These are phyloP conservation scores for Amphiprion ocellaris DNA, from an alignment of 2,113 vertebrate genomes.

Conservation along the genomic window DNA sequence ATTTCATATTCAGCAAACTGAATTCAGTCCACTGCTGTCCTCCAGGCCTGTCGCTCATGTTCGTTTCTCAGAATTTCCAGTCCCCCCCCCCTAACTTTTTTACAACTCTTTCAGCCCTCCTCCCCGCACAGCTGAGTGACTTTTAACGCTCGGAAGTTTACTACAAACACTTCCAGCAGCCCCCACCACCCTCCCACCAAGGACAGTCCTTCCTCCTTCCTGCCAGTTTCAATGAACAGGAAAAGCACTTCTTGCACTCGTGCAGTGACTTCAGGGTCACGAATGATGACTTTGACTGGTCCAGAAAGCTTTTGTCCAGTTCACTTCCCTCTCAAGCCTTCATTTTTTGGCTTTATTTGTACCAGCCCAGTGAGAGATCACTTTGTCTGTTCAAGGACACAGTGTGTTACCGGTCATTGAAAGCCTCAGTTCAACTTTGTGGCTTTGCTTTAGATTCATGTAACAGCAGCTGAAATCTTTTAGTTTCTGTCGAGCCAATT, in stretches of 20 bases:
- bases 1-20: slow-evolving; percentile 6
- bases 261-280: slow-evolving; percentile 45
- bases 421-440: slow-evolving; percentile 43
- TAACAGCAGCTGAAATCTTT: not conserved
- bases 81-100: not conserved
- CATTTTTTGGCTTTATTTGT: not conserved
- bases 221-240: slow-evolving; percentile 30
- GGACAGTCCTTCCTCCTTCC: slow-evolving; percentile 46
- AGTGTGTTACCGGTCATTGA: slow-evolving; percentile 35
- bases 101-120: not conserved
- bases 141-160: slow-evolving; percentile 78
- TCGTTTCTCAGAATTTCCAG: not conserved
- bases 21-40: not conserved
- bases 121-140: slow-evolving; percentile 54
- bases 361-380: not conserved
- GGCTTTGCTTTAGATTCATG: slow-evolving; percentile 17
- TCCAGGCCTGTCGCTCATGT: not conserved
- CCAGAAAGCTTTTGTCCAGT: not conserved
- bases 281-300: slow-evolving; percentile 15
- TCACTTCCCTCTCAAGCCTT: not conserved
- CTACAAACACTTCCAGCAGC: slow-evolving; percentile 71
- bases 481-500: not conserved
- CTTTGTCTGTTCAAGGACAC: slow-evolving; percentile 54
- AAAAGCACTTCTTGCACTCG: slow-evolving; percentile 20
- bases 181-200: slow-evolving; percentile 33